Evolutionary conservation across 2,113 vertebrate genomes (phyloP).

Genomic region (Sprattus sprattus): DNA sequence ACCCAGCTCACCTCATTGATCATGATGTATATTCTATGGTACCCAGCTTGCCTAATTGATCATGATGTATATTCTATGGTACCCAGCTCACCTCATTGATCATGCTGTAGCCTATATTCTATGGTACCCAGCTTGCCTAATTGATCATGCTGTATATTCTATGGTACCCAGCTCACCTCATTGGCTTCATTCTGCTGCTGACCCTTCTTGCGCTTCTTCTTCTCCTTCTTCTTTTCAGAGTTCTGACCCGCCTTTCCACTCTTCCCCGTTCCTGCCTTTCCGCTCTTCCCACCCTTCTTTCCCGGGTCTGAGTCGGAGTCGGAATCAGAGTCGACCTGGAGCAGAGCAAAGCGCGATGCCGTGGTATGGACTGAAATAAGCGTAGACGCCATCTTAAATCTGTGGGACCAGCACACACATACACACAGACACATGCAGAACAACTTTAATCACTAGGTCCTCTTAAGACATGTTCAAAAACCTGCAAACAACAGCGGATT

Average conservation of each 20-base stretch:
- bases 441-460: too few relatives aligned
- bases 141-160: background rate
- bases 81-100: too few relatives aligned
- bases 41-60: too few relatives aligned
- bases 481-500: too few relatives aligned
- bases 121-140: too few relatives aligned
- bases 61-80: too few relatives aligned
- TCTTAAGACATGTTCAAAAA: too few relatives aligned
- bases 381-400: constrained; percentile 77
- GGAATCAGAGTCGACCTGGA: constrained; percentile 87
- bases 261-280: constrained; percentile 53
- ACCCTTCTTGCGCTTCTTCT: constrained; percentile 83
- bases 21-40: too few relatives aligned
- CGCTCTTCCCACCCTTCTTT: constrained; percentile 64
- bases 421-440: too few relatives aligned
- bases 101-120: too few relatives aligned
- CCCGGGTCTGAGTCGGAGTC: constrained; percentile 81
- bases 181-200: constrained; percentile 89
- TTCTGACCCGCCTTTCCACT: constrained; percentile 73
- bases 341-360: constrained; percentile 87
- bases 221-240: constrained; percentile 86
- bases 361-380: constrained; percentile 87
- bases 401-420: background rate
- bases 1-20: too few relatives aligned
- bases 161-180: constrained; percentile 69